Percentiles rank a stretch among this genome's conserved stretches.
phyloP scores from a whole-genome alignment of 2,888 invertebrate genomes.

The Agrilus cyanescens region DNA sequence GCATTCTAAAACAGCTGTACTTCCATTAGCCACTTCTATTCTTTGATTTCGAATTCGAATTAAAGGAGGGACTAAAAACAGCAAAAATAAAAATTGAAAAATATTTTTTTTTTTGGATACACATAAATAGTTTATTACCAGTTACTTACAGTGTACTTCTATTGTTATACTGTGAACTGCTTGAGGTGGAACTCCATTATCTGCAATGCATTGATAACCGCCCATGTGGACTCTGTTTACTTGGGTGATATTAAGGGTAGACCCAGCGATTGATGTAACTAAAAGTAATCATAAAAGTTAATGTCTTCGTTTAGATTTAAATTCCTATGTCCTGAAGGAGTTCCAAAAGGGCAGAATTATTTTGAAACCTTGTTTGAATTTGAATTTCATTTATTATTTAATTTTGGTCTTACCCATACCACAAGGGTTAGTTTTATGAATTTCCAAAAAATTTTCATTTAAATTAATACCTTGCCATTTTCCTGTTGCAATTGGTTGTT shows the following conservation, averaged over 20 bases:
- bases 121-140: no score
- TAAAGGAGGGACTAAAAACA: conserved; percentile 66
- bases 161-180: conserved; percentile 69
- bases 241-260: conserved; percentile 64
- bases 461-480: conserved; percentile 47
- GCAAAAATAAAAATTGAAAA: no score
- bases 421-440: no score
- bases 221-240: conserved; percentile 66
- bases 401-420: no score
- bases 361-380: no score
- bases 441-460: not conserved
- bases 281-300: conserved; percentile 17
- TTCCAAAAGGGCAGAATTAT: not conserved
- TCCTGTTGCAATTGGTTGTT: conserved; percentile 48
- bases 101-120: no score
- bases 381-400: no score
- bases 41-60: conserved; percentile 67
- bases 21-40: conserved; percentile 59
- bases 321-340: not conserved
- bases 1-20: conserved; percentile 63
- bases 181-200: conserved; percentile 78
- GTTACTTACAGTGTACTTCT: conserved; percentile 89
- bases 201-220: conserved; percentile 63
- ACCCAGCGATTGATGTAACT: conserved; percentile 64
- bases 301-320: conserved; percentile 1